Evolutionary conservation across 2,888 invertebrate species (phyloP).

Genomic region (Timandra comae): DNA sequence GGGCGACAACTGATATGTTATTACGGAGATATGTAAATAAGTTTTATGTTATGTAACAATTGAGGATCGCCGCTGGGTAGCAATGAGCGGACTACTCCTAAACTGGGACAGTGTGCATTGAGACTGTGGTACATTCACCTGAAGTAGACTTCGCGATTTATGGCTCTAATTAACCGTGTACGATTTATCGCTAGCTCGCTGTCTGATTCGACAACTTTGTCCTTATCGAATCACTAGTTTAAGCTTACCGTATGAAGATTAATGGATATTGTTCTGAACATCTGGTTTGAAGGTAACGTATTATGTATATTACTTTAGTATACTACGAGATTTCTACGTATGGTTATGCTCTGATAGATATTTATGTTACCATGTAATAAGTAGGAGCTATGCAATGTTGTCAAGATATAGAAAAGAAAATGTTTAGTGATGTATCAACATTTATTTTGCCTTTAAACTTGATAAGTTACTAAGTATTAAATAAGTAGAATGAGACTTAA

Average conservation of each 20-base stretch:
- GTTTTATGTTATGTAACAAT: constrained; percentile 12
- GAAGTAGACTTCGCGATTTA: constrained; percentile 32
- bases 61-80: too few relatives aligned
- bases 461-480: too few relatives aligned
- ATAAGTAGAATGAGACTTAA: too few relatives aligned
- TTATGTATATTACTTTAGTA: too few relatives aligned
- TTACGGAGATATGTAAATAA: constrained; percentile 17
- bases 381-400: too few relatives aligned
- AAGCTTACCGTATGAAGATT: constrained; percentile 14
- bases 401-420: too few relatives aligned
- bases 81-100: too few relatives aligned
- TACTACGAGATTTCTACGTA: too few relatives aligned
- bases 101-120: constrained; percentile 16
- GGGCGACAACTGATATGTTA: constrained; percentile 15
- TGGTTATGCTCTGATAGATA: too few relatives aligned
- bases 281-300: not conserved
- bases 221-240: constrained; percentile 21
- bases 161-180: constrained; percentile 37
- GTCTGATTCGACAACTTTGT: constrained; percentile 33
- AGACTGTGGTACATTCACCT: constrained; percentile 32
- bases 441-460: too few relatives aligned
- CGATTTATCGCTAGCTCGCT: constrained; percentile 30
- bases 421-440: too few relatives aligned
- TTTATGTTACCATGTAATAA: too few relatives aligned
- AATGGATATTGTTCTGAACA: constrained; percentile 7